Evolutionary conservation across 2,888 invertebrate genomes (phyloP).

Genomic region (Hylaea fasciaria): DNA sequence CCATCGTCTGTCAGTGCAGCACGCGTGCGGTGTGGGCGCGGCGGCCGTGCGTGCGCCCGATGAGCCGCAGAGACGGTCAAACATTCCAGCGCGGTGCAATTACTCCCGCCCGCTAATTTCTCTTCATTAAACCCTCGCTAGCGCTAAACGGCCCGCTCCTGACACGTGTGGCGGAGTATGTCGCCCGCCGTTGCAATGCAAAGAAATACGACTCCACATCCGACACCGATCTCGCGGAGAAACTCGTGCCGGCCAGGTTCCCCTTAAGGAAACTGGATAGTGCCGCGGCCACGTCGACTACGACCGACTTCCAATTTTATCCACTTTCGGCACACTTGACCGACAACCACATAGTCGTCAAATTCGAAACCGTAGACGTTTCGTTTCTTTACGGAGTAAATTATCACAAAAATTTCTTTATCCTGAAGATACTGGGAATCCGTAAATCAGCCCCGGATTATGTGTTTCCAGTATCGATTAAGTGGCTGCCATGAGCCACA

Average conservation of each 20-base stretch:
- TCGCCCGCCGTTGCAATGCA: background rate
- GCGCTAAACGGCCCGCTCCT: background rate
- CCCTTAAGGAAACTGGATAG: slow-evolving; percentile 27
- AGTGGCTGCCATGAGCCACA: background rate
- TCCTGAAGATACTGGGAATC: background rate
- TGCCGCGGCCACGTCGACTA: background rate
- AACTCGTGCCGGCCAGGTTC: slow-evolving; percentile 20
- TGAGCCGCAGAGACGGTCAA: background rate
- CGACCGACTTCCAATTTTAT: background rate
- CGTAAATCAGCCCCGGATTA: background rate
- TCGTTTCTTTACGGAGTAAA: too few relatives aligned
- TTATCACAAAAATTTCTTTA: too few relatives aligned
- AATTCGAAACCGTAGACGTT: too few relatives aligned
- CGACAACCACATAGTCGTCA: too few relatives aligned
- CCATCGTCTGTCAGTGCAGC: too few relatives aligned
- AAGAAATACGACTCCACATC: too few relatives aligned
- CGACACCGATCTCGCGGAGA: slow-evolving; percentile 24
- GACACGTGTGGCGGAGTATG: background rate
- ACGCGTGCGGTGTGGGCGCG: too few relatives aligned
- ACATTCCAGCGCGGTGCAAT: slow-evolving; percentile 34
- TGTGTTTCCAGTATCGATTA: background rate
- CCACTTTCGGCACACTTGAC: too few relatives aligned
- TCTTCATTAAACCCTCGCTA: slow-evolving; percentile 40
- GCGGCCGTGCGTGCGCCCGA: background rate
- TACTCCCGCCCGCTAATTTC: slow-evolving; percentile 48